Conservation (phyloP, 2,888 invertebrate species). For the Sepiola atlantica region DNA sequence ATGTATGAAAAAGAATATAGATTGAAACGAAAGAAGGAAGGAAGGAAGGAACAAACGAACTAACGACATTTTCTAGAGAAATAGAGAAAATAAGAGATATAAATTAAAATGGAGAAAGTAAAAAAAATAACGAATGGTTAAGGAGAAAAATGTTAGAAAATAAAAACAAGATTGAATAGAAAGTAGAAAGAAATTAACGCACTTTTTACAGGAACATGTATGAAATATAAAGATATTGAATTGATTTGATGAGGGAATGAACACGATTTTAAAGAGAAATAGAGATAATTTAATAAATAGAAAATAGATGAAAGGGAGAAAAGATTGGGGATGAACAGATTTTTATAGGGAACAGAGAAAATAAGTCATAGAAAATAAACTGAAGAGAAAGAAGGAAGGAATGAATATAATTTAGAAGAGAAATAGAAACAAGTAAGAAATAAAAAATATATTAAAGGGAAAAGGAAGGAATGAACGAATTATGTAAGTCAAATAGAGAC, state of each 20-base stretch:
- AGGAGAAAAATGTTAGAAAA: neutral
- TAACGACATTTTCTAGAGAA: neutral
- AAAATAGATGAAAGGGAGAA: conserved; percentile 2
- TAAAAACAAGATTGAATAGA: too few relatives aligned
- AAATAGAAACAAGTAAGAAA: neutral
- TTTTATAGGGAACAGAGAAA: too few relatives aligned
- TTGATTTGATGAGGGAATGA: too few relatives aligned
- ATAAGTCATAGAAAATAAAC: neutral
- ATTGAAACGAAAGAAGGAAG: neutral
- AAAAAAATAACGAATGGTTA: neutral
- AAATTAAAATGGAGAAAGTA: neutral
- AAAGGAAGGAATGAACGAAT: neutral
- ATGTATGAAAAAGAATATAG: neutral
- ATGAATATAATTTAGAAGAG: neutral
- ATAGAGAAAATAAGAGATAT: neutral
- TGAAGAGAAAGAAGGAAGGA: neutral
- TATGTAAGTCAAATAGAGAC: neutral
- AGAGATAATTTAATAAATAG: neutral
- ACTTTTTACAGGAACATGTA: too few relatives aligned
- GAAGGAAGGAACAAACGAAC: neutral
- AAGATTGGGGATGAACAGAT: too few relatives aligned
- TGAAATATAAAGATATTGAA: too few relatives aligned
- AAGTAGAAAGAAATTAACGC: too few relatives aligned
- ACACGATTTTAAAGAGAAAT: neutral
- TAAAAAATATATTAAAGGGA: neutral